phyloP scores from a whole-genome alignment of 2,797 vertebrate genomes.

The Mormyrops attenuatus region DNA sequence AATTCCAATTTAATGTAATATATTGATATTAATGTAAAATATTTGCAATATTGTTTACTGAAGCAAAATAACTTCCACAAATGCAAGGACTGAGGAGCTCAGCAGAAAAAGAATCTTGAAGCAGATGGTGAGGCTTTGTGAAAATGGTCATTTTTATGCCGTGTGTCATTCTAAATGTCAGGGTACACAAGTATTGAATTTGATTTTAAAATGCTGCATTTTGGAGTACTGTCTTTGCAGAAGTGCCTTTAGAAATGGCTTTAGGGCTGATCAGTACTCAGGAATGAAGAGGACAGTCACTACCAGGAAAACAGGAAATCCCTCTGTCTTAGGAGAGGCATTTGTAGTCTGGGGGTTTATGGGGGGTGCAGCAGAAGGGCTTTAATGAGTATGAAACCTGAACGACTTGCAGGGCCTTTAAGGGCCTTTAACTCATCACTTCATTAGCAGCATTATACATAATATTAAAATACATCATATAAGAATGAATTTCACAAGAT shows the following conservation, averaged over 20 bases:
- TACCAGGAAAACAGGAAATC: not conserved
- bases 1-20: not conserved
- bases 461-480: not conserved
- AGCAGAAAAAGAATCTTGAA: not conserved
- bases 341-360: not conserved
- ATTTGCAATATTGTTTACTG: not conserved
- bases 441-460: not conserved
- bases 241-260: constrained; percentile 14
- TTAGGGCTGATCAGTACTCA: not conserved
- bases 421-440: not conserved
- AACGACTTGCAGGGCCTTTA: not conserved
- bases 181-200: not conserved
- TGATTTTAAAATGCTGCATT: not conserved
- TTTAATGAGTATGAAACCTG: not conserved
- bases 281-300: not conserved
- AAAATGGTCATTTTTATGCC: not conserved
- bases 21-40: not conserved
- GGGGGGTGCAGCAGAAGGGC: not conserved
- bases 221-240: not conserved
- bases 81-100: not conserved
- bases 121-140: not conserved
- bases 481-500: not conserved
- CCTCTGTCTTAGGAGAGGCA: not conserved
- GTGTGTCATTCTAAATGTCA: not conserved
- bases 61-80: not conserved